A percentile compares a stretch with the other conserved stretches of the same genome.
phyloP scores from a whole-genome alignment of 2,113 vertebrate genomes.

The Oncorhynchus clarkii region DNA sequence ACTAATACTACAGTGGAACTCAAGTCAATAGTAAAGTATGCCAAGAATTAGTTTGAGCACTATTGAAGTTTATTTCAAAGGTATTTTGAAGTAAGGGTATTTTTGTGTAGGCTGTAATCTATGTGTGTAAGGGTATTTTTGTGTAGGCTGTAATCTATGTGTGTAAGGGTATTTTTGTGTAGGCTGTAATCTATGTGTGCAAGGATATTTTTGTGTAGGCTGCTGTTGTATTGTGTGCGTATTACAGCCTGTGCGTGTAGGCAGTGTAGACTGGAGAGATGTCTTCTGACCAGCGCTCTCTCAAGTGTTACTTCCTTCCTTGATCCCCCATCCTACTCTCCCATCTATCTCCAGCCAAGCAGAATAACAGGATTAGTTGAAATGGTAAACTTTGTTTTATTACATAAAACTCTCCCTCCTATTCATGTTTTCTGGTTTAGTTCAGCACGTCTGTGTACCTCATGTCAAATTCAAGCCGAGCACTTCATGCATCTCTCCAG shows the following conservation, averaged over 20 bases:
- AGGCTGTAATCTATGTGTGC: neutral
- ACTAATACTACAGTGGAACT: neutral
- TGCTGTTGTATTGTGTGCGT: neutral
- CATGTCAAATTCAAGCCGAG: too few species aligned
- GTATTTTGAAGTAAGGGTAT: neutral
- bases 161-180: neutral
- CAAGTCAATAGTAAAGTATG: neutral
- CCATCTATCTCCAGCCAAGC: constrained; percentile 24
- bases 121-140: too few species aligned
- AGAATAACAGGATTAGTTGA: constrained; percentile 46
- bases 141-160: too few species aligned
- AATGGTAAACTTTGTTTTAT: constrained; percentile 38
- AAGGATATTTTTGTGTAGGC: neutral
- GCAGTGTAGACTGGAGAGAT: constrained; percentile 16
- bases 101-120: too few species aligned
- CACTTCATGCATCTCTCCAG: neutral
- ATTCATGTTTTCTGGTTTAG: constrained; percentile 9
- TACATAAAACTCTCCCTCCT: constrained; percentile 13
- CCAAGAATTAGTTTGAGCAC: neutral
- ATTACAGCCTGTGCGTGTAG: neutral
- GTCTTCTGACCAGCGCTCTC: neutral
- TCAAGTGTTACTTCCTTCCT: neutral
- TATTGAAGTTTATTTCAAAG: neutral
- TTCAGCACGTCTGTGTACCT: neutral
- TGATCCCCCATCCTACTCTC: neutral